These are phyloP conservation scores for Tigriopus californicus DNA, from an alignment of 2,888 invertebrate genomes.

Conservation along the genomic window DNA sequence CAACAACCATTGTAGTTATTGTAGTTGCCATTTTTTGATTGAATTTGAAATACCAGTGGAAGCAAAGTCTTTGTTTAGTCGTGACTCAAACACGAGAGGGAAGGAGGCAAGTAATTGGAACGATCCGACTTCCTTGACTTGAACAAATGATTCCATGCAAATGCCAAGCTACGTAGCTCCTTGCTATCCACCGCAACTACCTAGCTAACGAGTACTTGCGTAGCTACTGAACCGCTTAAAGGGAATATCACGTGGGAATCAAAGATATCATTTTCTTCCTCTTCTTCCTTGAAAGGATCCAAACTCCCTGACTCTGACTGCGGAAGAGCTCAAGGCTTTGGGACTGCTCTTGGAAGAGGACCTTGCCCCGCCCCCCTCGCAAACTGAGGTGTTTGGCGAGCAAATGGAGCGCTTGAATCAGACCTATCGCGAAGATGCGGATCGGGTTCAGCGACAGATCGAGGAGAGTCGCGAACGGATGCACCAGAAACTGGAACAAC, in stretches of 20 bases:
- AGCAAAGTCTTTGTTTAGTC: too few species aligned
- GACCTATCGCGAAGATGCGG: background rate
- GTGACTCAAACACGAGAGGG: too few species aligned
- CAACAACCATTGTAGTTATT: too few species aligned
- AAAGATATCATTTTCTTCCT: background rate
- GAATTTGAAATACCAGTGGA: too few species aligned
- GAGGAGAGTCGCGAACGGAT: conserved; percentile 23
- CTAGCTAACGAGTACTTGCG: too few species aligned
- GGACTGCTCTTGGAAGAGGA: conserved; percentile 24
- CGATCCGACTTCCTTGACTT: too few species aligned
- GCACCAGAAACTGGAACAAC: conserved; percentile 28
- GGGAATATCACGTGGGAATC: background rate
- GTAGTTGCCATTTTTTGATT: too few species aligned
- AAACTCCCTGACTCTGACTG: conserved; percentile 16
- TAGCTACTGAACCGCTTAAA: too few species aligned
- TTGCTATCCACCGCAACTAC: too few species aligned
- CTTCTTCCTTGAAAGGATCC: conserved; percentile 16
- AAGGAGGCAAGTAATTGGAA: too few species aligned
- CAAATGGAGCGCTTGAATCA: conserved; percentile 5
- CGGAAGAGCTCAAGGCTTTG: background rate
- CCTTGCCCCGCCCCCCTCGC: conserved; percentile 30
- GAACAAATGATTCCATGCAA: too few species aligned
- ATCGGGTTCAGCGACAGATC: background rate
- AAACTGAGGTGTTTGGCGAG: conserved; percentile 32
- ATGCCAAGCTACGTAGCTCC: too few species aligned